Evolutionary conservation across 2,888 invertebrate species (phyloP).

Genomic region (Geophilus truncorum): DNA sequence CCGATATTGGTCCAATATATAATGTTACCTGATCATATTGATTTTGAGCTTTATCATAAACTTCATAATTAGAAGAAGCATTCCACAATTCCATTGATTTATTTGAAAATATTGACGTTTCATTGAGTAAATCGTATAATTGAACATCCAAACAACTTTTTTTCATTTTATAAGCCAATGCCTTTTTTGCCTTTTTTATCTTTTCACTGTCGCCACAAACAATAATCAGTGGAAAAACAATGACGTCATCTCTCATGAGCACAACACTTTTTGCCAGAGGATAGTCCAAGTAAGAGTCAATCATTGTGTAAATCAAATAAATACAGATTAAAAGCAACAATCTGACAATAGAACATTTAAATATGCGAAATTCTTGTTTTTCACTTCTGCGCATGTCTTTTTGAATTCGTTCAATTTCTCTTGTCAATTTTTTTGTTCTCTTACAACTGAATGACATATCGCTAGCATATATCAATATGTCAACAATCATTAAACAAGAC

Average conservation of each 20-base stretch:
- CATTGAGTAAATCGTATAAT: not conserved
- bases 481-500: not conserved
- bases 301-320: not conserved
- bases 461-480: not conserved
- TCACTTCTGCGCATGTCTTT: not conserved
- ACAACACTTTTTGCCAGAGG: not conserved
- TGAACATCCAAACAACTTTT: not conserved
- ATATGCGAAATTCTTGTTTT: not conserved
- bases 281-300: not conserved
- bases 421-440: too few relatives aligned
- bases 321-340: not conserved
- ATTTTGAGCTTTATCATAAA: too few relatives aligned
- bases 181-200: not conserved
- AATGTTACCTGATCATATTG: too few relatives aligned
- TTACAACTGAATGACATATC: too few relatives aligned
- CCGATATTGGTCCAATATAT: too few relatives aligned
- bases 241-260: not conserved
- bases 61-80: not conserved
- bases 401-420: not conserved
- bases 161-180: not conserved
- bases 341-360: not conserved
- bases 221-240: not conserved
- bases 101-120: not conserved
- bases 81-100: not conserved
- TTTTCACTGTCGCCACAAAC: not conserved